Base-by-base conservation (phyloP, 2,113 vertebrate species). In the Cynocephalus volans region DNA sequence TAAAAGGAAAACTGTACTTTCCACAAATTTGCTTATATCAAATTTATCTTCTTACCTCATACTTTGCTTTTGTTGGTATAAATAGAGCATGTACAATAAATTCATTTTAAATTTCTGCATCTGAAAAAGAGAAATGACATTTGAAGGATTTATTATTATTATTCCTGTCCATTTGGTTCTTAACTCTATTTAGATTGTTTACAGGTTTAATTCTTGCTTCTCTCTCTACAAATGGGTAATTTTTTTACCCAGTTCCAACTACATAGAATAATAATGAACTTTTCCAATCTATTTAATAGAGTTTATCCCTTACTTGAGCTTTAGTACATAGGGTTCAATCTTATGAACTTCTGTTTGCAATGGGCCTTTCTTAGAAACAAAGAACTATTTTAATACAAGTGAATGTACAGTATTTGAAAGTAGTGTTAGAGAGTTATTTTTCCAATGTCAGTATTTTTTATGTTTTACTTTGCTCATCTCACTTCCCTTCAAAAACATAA, bases 151-250 rank as follows among this genome's bases (percentile, higher is more conserved):
- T n/a, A n/a, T 72, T 58, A 79, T 92, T 96, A 86, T 54, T 92
- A 45, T 77, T 90, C 36, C 52, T 97, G 31, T 90, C 45, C 36
- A 77, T 93, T 97, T 98, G 54, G 45, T 96, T 18, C 19, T 73
- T 95, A 93, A 19, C 6, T 97, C 13, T 67, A 41, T 91, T 65
- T 58, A 96, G 73, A 97, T n/a, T 69, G 13, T 90, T 97, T 97
- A 75, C 9, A 95, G 8, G 21, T 97, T 98, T 97, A 94, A 92
- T 96, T 97, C 94, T 95, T 96, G 41, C 54, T 33, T 62, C 80
- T 31, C 4, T 96, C 14, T 82, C 79, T 97, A 14, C 1, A 98
- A 96, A 93, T 92, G 18, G 67, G 33, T 79, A 56, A 87, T 95
- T 2, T 9, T 97, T 84, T 85, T 33, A 88, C 0, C 0, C 19